phyloP scores from a whole-genome alignment of 1,140 invertebrate species.

The Amphibalanus amphitrite region DNA sequence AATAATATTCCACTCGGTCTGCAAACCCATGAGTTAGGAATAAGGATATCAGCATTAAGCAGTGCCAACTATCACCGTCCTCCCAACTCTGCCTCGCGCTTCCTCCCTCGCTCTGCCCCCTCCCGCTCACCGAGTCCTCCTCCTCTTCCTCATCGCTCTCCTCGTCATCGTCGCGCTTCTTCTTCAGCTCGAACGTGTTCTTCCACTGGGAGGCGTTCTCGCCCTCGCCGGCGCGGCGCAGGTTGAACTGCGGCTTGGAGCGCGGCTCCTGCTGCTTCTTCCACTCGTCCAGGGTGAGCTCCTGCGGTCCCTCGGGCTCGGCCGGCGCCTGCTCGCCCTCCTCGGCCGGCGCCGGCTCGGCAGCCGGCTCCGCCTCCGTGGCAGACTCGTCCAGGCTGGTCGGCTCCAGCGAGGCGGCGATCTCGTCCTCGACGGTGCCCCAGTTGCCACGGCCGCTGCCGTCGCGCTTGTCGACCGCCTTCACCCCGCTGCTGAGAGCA shows the following conservation, averaged over 20 bases:
- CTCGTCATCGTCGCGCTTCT: slow-evolving; percentile 49
- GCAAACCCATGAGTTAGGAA: too few species aligned
- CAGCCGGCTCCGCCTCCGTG: neutral
- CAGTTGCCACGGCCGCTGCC: slow-evolving; percentile 87
- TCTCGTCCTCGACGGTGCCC: slow-evolving; percentile 81
- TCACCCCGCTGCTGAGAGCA: slow-evolving; percentile 55
- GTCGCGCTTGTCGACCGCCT: slow-evolving; percentile 82
- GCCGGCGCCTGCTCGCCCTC: slow-evolving; percentile 7
- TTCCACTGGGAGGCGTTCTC: slow-evolving; percentile 81
- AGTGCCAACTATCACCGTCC: too few species aligned
- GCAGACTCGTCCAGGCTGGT: neutral
- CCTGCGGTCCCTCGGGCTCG: neutral
- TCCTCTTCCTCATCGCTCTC: slow-evolving; percentile 40
- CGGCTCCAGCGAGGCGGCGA: slow-evolving; percentile 38
- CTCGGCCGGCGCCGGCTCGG: too few species aligned
- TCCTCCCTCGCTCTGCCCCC: too few species aligned
- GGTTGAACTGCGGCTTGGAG: slow-evolving; percentile 64
- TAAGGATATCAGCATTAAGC: too few species aligned
- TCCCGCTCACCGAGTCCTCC: slow-evolving; percentile 9
- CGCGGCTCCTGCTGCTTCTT: slow-evolving; percentile 7
- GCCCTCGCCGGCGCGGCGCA: slow-evolving; percentile 79
- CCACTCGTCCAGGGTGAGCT: neutral
- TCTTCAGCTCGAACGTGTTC: slow-evolving; percentile 67
- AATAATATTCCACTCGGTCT: too few species aligned
- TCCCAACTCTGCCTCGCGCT: too few species aligned